phyloP scores from a whole-genome alignment of 2,113 vertebrate genomes.

The Pholis gunnellus region DNA sequence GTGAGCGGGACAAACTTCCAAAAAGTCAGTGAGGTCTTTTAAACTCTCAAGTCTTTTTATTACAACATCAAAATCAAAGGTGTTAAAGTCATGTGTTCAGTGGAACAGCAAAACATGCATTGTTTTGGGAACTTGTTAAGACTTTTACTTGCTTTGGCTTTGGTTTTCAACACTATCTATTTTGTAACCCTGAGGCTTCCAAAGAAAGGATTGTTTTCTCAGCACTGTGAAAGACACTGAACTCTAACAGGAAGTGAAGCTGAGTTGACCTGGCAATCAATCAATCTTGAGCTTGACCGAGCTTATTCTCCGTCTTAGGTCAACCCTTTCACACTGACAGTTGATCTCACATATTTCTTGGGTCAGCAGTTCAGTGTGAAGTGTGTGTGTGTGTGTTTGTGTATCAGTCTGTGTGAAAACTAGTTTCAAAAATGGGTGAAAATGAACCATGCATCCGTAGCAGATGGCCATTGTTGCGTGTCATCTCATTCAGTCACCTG shows the following conservation, averaged over 20 bases:
- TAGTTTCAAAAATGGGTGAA: not conserved
- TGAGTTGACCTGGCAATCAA: not conserved
- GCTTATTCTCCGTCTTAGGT: not conserved
- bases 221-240: not conserved
- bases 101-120: not conserved
- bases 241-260: not conserved
- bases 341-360: conserved; percentile 1
- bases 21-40: not conserved
- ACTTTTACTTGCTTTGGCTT: not conserved
- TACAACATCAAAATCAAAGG: not conserved
- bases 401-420: not conserved
- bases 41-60: not conserved
- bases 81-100: not conserved
- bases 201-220: not conserved
- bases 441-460: not conserved
- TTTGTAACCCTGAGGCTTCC: not conserved
- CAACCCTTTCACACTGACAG: not conserved
- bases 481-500: not conserved
- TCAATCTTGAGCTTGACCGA: not conserved
- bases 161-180: not conserved
- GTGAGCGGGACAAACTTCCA: not conserved
- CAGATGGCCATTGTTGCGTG: not conserved
- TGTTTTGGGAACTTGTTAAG: not conserved
- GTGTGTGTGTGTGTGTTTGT: not conserved
- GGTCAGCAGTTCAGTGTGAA: not conserved